Conservation (phyloP, 2,797 vertebrate genomes). For the Selene dorsalis region DNA sequence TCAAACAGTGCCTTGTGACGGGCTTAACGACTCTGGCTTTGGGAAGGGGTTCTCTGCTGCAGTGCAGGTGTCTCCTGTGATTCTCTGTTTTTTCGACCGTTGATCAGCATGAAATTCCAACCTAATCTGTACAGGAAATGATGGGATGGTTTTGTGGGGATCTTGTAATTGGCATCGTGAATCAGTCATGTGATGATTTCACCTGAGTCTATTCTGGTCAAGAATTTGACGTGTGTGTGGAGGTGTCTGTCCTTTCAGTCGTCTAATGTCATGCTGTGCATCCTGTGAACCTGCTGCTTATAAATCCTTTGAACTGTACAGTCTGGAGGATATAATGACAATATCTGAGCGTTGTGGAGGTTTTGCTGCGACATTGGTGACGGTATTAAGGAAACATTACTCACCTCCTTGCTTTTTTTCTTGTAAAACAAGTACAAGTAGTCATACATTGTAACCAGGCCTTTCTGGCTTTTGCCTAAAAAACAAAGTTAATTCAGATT, state of each 20-base stretch:
- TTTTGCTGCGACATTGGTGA: neutral
- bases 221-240: conserved; percentile 8
- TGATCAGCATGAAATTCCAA: conserved; percentile 75
- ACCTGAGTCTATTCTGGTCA: conserved; percentile 39
- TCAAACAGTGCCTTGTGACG: conserved; percentile 58
- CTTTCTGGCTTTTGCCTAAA: conserved; percentile 5
- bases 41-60: conserved; percentile 43
- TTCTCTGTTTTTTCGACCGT: conserved; percentile 54
- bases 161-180: conserved; percentile 39
- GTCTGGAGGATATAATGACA: neutral
- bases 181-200: conserved; percentile 40
- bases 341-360: neutral
- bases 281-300: conserved; percentile 21
- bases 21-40: conserved; percentile 65
- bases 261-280: conserved; percentile 43
- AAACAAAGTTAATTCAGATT: conserved; percentile 43
- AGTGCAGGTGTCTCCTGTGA: conserved; percentile 35
- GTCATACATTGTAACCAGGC: conserved; percentile 6
- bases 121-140: conserved; percentile 62
- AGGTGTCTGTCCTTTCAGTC: conserved; percentile 31
- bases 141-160: conserved; percentile 42
- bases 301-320: neutral
- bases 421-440: neutral
- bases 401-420: neutral
- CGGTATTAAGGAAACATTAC: neutral